phyloP scores from a whole-genome alignment of 2,888 invertebrate genomes.

The Drosophila multiciliata region DNA sequence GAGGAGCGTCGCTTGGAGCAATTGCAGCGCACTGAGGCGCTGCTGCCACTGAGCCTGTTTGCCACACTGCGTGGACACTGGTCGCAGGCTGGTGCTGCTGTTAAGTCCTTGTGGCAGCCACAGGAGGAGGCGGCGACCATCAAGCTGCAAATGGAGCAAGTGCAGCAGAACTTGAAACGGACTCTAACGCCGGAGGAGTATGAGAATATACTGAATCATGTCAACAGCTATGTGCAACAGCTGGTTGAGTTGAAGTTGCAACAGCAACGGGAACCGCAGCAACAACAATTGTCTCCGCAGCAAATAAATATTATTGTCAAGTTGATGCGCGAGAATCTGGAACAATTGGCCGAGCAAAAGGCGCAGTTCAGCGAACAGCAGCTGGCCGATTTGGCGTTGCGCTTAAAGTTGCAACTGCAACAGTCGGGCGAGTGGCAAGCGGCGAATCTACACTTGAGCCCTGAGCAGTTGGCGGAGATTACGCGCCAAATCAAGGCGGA shows the following conservation, averaged over 20 bases:
- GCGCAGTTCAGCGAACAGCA: slow-evolving; percentile 70
- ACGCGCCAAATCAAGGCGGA: slow-evolving; percentile 75
- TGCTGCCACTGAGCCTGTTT: slow-evolving; percentile 76
- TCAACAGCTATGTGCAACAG: slow-evolving; percentile 83
- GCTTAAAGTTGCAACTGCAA: slow-evolving; percentile 70
- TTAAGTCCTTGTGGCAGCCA: slow-evolving; percentile 59
- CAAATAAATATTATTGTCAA: slow-evolving; percentile 78
- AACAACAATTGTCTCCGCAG: slow-evolving; percentile 62
- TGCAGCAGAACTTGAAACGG: slow-evolving; percentile 72
- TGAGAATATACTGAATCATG: slow-evolving; percentile 83
- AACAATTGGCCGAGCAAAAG: slow-evolving; percentile 53
- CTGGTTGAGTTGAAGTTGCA: slow-evolving; percentile 80
- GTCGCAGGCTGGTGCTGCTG: slow-evolving; percentile 50
- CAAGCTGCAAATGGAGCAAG: slow-evolving; percentile 61
- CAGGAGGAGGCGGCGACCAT: slow-evolving; percentile 34
- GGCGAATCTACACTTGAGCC: slow-evolving; percentile 69
- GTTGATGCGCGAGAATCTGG: slow-evolving; percentile 79
- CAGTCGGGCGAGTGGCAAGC: slow-evolving; percentile 52
- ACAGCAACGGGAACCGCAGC: slow-evolving; percentile 63
- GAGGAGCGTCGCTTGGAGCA: slow-evolving; percentile 84
- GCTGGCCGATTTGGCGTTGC: slow-evolving; percentile 76
- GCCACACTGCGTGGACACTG: slow-evolving; percentile 68
- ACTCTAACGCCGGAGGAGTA: slow-evolving; percentile 82
- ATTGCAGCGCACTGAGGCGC: slow-evolving; percentile 64
- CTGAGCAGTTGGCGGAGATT: slow-evolving; percentile 84